Evolutionary conservation across 1,140 invertebrate species (phyloP).

Genomic region (Cherax destructor): DNA sequence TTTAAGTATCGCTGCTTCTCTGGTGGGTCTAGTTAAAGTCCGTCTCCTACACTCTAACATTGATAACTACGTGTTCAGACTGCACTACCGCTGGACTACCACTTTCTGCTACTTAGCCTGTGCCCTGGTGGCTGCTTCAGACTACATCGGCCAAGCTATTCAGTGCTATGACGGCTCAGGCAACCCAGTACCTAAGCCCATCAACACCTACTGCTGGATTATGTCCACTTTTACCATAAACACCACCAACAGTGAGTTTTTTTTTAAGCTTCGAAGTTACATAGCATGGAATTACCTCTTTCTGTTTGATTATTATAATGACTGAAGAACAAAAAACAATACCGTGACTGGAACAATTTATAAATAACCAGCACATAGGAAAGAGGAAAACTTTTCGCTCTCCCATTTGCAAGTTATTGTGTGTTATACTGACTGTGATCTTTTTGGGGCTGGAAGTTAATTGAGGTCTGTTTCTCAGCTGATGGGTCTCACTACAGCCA

Average conservation of each 20-base stretch:
- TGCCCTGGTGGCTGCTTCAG: slow-evolving; percentile 88
- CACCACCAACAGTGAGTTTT: slow-evolving; percentile 47
- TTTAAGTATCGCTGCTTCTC: slow-evolving; percentile 31
- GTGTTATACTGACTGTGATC: too few species aligned
- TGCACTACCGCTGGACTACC: slow-evolving; percentile 92
- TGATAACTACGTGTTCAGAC: slow-evolving; percentile 92
- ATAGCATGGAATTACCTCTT: not conserved
- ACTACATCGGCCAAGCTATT: slow-evolving; percentile 94
- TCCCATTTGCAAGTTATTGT: too few species aligned
- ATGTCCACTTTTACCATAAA: slow-evolving; percentile 89
- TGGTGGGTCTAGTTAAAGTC: slow-evolving; percentile 68
- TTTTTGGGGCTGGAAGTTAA: too few species aligned
- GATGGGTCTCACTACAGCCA: not conserved
- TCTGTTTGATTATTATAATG: not conserved
- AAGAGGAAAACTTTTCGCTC: too few species aligned
- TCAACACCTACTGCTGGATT: slow-evolving; percentile 95
- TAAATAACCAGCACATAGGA: too few species aligned
- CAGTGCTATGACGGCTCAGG: slow-evolving; percentile 84
- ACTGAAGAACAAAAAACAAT: too few species aligned
- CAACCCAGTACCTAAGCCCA: slow-evolving; percentile 84
- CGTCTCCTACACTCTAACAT: slow-evolving; percentile 51
- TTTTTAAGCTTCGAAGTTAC: not conserved
- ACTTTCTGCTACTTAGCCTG: slow-evolving; percentile 82
- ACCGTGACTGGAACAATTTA: too few species aligned
- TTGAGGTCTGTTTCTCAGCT: not conserved